These are phyloP conservation scores for Pseudorhombus dupliciocellatus DNA, from an alignment of 2,113 vertebrate species.

Conservation along the genomic window DNA sequence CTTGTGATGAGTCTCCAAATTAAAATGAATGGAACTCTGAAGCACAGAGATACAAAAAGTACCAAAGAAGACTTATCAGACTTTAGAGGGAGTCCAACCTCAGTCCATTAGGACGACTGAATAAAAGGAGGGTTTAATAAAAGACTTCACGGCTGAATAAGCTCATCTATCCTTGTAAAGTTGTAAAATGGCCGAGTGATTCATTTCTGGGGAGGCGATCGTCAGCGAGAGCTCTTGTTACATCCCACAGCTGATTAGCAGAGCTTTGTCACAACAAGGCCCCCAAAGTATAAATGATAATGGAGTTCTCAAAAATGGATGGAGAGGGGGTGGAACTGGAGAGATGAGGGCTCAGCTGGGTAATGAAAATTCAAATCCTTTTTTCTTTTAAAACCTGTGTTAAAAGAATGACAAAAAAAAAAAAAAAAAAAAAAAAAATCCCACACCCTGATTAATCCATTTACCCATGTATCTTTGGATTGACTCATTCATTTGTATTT, in stretches of 20 bases:
- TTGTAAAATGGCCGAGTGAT: slow-evolving; percentile 54
- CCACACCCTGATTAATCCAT: neutral
- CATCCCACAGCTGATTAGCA: slow-evolving; percentile 59
- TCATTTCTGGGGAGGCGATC: slow-evolving; percentile 51
- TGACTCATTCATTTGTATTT: neutral
- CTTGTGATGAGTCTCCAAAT: slow-evolving; percentile 15
- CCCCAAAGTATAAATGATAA: slow-evolving; percentile 45
- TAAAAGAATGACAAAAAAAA: neutral
- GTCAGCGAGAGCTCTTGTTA: slow-evolving; percentile 50
- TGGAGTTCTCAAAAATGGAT: slow-evolving; percentile 39
- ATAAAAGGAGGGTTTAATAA: slow-evolving; percentile 34
- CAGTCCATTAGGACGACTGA: slow-evolving; percentile 42
- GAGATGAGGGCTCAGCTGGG: slow-evolving; percentile 10
- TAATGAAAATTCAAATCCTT: slow-evolving; percentile 30
- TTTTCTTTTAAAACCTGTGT: slow-evolving; percentile 4
- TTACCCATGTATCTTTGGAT: neutral
- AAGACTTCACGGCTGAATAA: slow-evolving; percentile 44
- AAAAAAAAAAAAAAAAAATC: too few species aligned
- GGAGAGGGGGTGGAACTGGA: slow-evolving; percentile 19
- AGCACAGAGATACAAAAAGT: slow-evolving; percentile 7
- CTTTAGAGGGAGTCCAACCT: slow-evolving; percentile 22
- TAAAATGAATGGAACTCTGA: slow-evolving; percentile 2
- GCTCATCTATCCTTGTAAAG: slow-evolving; percentile 40
- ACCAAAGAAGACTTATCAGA: slow-evolving; percentile 36
- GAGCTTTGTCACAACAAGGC: slow-evolving; percentile 61